phyloP scores from a whole-genome alignment of 35 echinoderm and acorn worm genomes.

The Diadema setosum region DNA sequence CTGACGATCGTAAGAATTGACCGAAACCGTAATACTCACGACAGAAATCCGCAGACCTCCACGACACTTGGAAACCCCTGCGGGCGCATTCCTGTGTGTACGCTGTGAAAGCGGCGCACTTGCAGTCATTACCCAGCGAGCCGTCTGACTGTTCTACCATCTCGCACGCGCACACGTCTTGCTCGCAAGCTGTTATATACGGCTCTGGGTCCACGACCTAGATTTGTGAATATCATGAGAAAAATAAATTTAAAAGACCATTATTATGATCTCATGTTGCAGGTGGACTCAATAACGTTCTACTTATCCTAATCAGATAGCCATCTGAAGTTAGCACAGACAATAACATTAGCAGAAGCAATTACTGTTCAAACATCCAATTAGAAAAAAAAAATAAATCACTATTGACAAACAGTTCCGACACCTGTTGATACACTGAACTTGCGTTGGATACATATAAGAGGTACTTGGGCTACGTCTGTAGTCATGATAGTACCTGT shows the following conservation, averaged over 20 bases:
- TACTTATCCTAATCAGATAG: not conserved
- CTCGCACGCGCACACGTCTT: constrained; percentile 60
- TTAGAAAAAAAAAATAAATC: not conserved
- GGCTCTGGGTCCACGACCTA: constrained; percentile 54
- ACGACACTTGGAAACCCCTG: constrained; percentile 21
- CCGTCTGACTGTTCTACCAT: not conserved
- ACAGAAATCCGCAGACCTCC: constrained; percentile 52
- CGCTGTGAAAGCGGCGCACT: constrained; percentile 54
- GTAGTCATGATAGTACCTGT: no score
- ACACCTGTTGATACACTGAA: no score
- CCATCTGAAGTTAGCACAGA: not conserved
- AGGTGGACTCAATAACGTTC: not conserved
- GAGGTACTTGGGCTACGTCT: no score
- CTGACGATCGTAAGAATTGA: no score
- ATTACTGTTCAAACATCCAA: not conserved
- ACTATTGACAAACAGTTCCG: no score
- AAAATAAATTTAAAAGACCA: not conserved
- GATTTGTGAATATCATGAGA: no score
- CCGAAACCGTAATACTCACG: constrained; percentile 54
- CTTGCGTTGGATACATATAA: no score
- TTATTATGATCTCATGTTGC: not conserved
- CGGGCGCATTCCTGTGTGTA: constrained; percentile 76
- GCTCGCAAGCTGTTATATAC: constrained; percentile 70
- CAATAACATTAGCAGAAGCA: not conserved
- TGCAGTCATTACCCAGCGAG: not conserved